Base-by-base conservation (phyloP, 2,888 invertebrate genomes). In the Celastrina argiolus region DNA sequence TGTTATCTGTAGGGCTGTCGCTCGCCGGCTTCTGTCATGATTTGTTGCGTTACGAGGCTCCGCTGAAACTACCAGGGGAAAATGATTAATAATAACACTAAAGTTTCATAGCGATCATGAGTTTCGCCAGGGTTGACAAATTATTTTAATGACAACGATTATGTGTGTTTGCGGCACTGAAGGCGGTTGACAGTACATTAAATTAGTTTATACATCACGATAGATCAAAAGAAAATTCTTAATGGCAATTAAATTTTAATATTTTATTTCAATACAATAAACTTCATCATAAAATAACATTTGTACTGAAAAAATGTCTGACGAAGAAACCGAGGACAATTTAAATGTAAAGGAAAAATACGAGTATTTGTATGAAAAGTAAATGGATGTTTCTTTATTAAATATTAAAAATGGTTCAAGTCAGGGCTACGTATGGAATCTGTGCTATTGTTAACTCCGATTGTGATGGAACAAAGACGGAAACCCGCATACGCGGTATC, bases 1-100 rank as follows among this genome's bases (percentile, higher is more conserved):
- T 75, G 75, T 81, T 84, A 84, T 85, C 83, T 82, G 73, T 71
- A 75, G 78, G 78, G 77, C 72, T 80, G 81, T 79, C 82, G 76
- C 75, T 74, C 74, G 71, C 74, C 75, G 73, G 76, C 73, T 74
- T 72, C 72, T 69, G 71, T 72, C 73, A 78, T 85, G 83, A 87
- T 87, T 84, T 84, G 84, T 83, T 71, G 75, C 76, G 68, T 63
- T 56, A 41, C 26, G 68, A 68, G 70, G 67, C 36, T 63, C 16
- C 59, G n/a, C 31, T 26, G 28, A 66, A 63, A 36, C 58, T 64
- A 56, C 65, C 59, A 69, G 58, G 64, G 66, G 66, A 66, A 69
- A 67, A 69, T 69, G 69, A 72, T 72, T 69, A 67, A 66, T 69
- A 69, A 68, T 68, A 69, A 69, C 67, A 67, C 28, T 42, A 70